Base-by-base conservation (phyloP, 2,113 vertebrate species). In the Pantherophis guttatus region DNA sequence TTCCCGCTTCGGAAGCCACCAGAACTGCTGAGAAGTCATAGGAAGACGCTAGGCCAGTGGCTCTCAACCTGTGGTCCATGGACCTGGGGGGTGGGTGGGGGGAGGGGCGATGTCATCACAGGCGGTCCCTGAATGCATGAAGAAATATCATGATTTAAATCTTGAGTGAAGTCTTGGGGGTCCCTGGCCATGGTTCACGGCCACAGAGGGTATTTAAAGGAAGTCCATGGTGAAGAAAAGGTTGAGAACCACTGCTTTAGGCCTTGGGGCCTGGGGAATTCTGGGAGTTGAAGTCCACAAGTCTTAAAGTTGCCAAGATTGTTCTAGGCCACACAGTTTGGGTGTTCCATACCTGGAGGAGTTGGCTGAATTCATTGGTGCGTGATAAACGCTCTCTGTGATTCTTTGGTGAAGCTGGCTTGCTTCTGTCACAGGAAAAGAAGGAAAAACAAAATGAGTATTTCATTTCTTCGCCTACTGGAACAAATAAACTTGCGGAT, bases 351-450 rank as follows among this genome's bases (percentile, higher is more conserved):
- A 98, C 97, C 98, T 98, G 94, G 93, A 96, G 53, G 94, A 87
- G n/a, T 94, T 97, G 96, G 98, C 96, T 57, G 97, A 93, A 65
- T 98, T 98, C 98, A 99, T 98, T 10, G 98, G 98, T 48, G 98
- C 98, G 39, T 98, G 98, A 33, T 98, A 98, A 8, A 98, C 98
- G 75, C 98, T 98, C 95, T 98, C 98, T 0, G 98, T 98, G 96
- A 98, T 98, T 96, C 98, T 98, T 95, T 98, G 98, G 97, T 98
- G 98, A 75, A 98, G 97, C 90, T 99, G 98, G 93, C 98, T 99
- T 91, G 98, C 98, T 96, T 99, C 98, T 99, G 97, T 95, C 55
- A 95, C 97, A 93, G 93, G 88, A 96, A 81, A 96, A 90, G 29
- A 96, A 59, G 88, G 94, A 33, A 58, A 93, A 48, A 3, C 21